Base-by-base conservation (phyloP, 2,888 invertebrate species). In the Heliothis peltigera region DNA sequence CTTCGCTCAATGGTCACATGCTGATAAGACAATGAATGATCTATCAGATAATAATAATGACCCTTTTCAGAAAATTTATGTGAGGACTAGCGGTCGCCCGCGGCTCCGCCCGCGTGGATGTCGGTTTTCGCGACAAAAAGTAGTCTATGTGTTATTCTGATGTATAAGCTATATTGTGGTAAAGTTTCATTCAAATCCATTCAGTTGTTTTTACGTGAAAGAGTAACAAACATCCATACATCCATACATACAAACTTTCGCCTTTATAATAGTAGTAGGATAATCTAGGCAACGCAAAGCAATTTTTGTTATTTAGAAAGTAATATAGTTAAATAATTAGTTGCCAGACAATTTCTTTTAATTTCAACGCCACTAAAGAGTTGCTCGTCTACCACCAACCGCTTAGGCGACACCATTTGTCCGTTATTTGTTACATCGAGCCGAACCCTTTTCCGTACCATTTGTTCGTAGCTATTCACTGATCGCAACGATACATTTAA, bases 381-480 rank as follows among this genome's bases (percentile, higher is more conserved):
- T 64, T 19, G 52, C 49, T 35, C 15, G 54, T 62, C 64, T 68
- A 52, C 53, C 55, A 44, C 39, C 54, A 49, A 65, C 47, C 71
- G 67, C 47, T 75, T 74, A 77, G 74, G 69, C 84, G 84, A 87
- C 85, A 86, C 86, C 85, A 89, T 90, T 90, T 83, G 78, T 83
- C 80, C 81, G 88, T 90, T 91, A 92, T 92, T 92, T 92, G 92
- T 92, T 88, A 86, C 81, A 87, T 85, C 86, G 87, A 82, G 82
- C 87, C 87, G 79, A 84, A 89, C 92, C 92, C 92, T 92, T 92
- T 93, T 92, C 93, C 93, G 76, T 88, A 81, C 89, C 92, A 93
- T 93, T 93, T 92, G 87, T 91, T 88, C 85, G 79, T 84, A 89
- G 89, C 89, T 87, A 89, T 90, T 91, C 84, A 82, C 77, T 70